Base-by-base conservation (phyloP, 2,113 vertebrate species). In the Psettodes erumei region DNA sequence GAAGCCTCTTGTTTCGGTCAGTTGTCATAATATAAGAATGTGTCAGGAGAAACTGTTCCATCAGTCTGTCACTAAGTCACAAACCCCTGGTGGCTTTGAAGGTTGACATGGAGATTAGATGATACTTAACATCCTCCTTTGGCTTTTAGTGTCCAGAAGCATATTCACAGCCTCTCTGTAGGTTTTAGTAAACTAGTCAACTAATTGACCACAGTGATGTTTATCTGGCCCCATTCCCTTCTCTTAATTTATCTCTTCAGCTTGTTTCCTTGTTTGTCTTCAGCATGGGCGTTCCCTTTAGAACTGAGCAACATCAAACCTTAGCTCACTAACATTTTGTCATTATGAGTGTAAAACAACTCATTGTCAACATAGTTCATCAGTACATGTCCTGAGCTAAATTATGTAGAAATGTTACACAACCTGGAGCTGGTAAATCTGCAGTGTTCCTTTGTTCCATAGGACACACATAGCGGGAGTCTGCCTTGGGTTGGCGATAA, bases 381-480 rank as follows among this genome's bases (percentile, higher is more conserved):
- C 69, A 61, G 53, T 70, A 62, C 71, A 50, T 80, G 59, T 85
- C 86, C 89, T 90, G 86, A 93, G 86, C 88, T 71, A 84, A 70
- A 60, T 43, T 33, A 68, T 27, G 43, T 25, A 77, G 55, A 72
- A 61, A 69, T 77, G 40, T 68, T 56, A 60, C 53, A 81, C 62
- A 62, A 80, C 55, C 61, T 38, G 43, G 55, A 70, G 32, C 65
- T 74, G 33, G 48, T 50, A 32, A 27, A 51, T 60, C 42, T 88
- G 77, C 76, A 79, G 73, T 69, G 58, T 61, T 75, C 3, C 27
- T 40, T 47, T 66, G 70, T 78, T 53, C 47, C 54, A 35, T 37
- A 51, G 28, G 13, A 42, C 19, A 53, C 56, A 48, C 32, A 48
- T 5, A 42, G 32, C 23, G 23, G 62, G 58, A 15, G 59, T 11